Evolutionary conservation across 2,888 invertebrate species (phyloP), one percentile per base, ranked within the genome.

Genomic region (Stenchaetothrips biformis): DNA sequence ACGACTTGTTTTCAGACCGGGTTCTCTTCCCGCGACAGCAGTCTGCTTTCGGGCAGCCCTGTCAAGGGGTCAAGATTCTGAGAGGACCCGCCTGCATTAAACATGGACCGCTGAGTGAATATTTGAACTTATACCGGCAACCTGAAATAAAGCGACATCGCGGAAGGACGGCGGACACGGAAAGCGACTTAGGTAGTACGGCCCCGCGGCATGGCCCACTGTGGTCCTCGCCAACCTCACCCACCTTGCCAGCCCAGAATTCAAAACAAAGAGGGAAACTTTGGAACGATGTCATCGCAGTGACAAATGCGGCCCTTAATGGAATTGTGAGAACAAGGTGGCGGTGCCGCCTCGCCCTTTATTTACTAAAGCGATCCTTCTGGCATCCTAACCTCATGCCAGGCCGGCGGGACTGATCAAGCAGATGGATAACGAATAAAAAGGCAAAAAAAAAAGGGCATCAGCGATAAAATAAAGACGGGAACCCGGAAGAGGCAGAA

Each of bases 231-330:
- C 59, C 59, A 16, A 9, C 59, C 59, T 16, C 59, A 16, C 16
- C 16, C 59, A 59, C 59, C 59, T 59, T 74, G 21, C 67, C 11
- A 11, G 9, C 8, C 21, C 21, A 11, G 21, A 11, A 74, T 74
- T 74, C 67, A 21, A 74, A 74, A 74, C 67, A 74, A 74, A 74
- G 67, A n/a, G 67, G n/a, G 25, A 74, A 74, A 74, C 67, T 74
- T 74, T 74, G 53, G 53, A 7, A 21, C 67, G 67, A 21, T 74
- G 67, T 74, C 67, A 74, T 25, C 67, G 67, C 67, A 11, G 25
- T 74, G 67, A 74, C 67, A 74, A 74, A 74, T 74, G 67, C 67
- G 67, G 11, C 25, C 25, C 25, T 74, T 74, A 74, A 74, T 74
- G 67, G 67, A 74, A 74, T 74, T 74, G 67, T 74, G 67, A 74